Evolutionary conservation across 2,888 invertebrate genomes (phyloP).

Genomic region (Nymphalis c-album): DNA sequence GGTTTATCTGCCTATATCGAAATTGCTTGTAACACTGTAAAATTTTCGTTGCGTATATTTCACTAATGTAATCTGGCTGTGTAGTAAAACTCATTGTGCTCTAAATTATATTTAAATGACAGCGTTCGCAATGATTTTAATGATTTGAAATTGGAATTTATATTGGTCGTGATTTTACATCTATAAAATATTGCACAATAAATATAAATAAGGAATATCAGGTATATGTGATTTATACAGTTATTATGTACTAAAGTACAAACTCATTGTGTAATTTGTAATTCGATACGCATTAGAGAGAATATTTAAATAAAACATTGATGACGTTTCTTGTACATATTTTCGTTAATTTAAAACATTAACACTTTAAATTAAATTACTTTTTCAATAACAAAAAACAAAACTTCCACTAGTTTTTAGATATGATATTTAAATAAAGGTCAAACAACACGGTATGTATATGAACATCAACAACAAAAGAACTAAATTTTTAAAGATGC

Average conservation of each 20-base stretch:
- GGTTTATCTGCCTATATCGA: constrained; percentile 21
- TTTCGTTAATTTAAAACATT: no score
- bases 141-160: no score
- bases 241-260: no score
- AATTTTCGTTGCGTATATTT: constrained; percentile 4
- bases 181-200: constrained; percentile 27
- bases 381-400: not conserved
- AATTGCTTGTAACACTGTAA: constrained; percentile 35
- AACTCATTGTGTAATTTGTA: no score
- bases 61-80: constrained; percentile 1
- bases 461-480: constrained; percentile 46
- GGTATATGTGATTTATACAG: no score
- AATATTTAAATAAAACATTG: no score
- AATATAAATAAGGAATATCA: no score
- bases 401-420: constrained; percentile 2
- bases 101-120: not conserved
- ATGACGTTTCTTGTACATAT: no score
- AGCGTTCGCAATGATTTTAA: no score
- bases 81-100: constrained; percentile 4
- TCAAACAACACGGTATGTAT: constrained; percentile 24
- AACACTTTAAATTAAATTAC: no score
- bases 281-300: no score
- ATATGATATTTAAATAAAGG: constrained; percentile 18
- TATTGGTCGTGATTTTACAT: no score
- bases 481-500: constrained; percentile 52